Conservation (phyloP, 2,888 invertebrate genomes). For the Himalopsyche kuldschensis region DNA sequence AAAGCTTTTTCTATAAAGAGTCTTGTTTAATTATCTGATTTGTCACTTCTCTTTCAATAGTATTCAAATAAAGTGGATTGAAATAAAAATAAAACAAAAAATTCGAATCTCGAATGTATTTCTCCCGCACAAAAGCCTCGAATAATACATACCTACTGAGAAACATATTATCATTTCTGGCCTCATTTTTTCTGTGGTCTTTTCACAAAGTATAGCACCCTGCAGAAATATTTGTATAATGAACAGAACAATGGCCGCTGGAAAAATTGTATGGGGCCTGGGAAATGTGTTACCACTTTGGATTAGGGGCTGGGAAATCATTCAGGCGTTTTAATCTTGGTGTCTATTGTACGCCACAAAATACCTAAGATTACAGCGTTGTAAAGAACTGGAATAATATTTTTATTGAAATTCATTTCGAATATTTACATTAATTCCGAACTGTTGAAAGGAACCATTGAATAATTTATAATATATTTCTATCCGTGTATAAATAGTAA, state of each 20-base stretch:
- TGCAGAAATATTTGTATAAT: neutral
- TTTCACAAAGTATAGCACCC: neutral
- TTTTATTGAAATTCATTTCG: neutral
- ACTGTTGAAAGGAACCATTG: too few species aligned
- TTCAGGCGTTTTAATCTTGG: neutral
- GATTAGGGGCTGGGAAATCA: neutral
- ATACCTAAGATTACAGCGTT: neutral
- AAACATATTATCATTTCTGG: neutral
- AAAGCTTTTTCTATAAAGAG: too few species aligned
- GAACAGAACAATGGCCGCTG: neutral
- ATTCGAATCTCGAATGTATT: neutral
- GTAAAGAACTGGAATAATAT: neutral
- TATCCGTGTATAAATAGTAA: too few species aligned
- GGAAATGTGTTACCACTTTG: neutral
- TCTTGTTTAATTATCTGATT: too few species aligned
- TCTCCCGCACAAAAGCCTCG: neutral
- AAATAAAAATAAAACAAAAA: neutral
- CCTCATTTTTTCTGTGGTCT: neutral
- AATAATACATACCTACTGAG: neutral
- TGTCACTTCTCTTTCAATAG: neutral
- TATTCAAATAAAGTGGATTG: neutral
- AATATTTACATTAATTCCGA: neutral
- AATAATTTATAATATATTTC: too few species aligned
- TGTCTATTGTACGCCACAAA: neutral
- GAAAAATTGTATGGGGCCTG: neutral